Conservation (phyloP, 2,797 vertebrate species). For the Chromis chromis region DNA sequence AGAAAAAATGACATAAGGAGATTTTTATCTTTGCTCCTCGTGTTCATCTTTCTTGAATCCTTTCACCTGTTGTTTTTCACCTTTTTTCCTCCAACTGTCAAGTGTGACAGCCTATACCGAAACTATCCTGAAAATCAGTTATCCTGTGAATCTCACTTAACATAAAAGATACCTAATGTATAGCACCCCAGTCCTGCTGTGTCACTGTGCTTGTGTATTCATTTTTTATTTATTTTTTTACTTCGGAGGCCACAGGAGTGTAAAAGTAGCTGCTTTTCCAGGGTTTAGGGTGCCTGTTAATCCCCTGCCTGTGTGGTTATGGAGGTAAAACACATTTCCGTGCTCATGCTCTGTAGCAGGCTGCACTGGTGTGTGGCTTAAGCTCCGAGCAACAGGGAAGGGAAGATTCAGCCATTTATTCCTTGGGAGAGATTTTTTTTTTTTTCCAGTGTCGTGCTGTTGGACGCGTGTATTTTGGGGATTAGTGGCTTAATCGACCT, state of each 20-base stretch:
- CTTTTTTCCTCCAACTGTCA: slow-evolving; percentile 10
- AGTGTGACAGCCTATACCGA: slow-evolving; percentile 7
- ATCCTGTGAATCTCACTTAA: slow-evolving; percentile 39
- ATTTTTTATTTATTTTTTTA: slow-evolving; percentile 45
- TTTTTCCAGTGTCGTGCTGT: slow-evolving; percentile 80
- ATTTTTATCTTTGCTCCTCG: slow-evolving; percentile 24
- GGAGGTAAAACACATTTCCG: slow-evolving; percentile 83
- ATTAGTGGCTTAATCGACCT: slow-evolving; percentile 90
- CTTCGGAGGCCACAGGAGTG: slow-evolving; percentile 58
- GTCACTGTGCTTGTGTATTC: slow-evolving; percentile 57
- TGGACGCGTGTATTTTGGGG: slow-evolving; percentile 88
- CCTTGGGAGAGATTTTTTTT: slow-evolving; percentile 59
- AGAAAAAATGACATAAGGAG: slow-evolving; percentile 20
- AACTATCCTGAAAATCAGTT: slow-evolving; percentile 26
- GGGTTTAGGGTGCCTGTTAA: slow-evolving; percentile 79
- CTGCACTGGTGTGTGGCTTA: slow-evolving; percentile 81
- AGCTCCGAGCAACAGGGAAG: slow-evolving; percentile 78
- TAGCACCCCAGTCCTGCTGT: slow-evolving; percentile 49
- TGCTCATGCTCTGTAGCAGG: slow-evolving; percentile 79
- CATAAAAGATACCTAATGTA: slow-evolving; percentile 33
- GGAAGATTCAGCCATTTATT: slow-evolving; percentile 74
- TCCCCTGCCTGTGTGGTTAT: slow-evolving; percentile 78
- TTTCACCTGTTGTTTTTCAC: slow-evolving; percentile 5
- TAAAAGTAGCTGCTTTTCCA: slow-evolving; percentile 76
- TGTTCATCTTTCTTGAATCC: slow-evolving; percentile 5